Evolutionary conservation across 2,797 vertebrate species (phyloP), one percentile per base, ranked within the genome.

Genomic region (Channa striata): DNA sequence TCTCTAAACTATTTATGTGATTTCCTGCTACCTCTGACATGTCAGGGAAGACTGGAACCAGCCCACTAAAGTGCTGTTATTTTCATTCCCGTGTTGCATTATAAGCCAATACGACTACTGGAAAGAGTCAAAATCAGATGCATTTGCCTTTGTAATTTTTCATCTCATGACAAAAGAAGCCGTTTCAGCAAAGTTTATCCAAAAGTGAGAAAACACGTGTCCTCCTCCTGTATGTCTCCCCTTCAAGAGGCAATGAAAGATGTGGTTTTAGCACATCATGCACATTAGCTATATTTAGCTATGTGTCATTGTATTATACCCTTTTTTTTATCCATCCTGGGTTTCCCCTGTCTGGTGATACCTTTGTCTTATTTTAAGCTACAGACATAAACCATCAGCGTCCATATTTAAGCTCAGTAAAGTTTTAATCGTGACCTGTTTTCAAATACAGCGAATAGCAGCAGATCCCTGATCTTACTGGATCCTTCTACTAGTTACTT

Each of bases 1-100:
- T 79, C 78, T 50, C 83, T 17, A 46, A 80, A 49, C 62, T 19
- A 9, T 63, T 56, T 1, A 19, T 50, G 64, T 34, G 13, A 48
- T 49, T 69, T 80, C 71, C 79, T 74, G 70, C 47, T 39, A 59
- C 47, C 43, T 39, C 33, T 0, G 14, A 30, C n/a, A 17, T 19
- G 47, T 48, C 14, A 2, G 14, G 30, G 1, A 34, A 52, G 1
- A 59, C 5, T 9, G 1, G 16, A 59, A 20, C 8, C 2, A 1
- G 7, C 1, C 17, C 5, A 7, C 7, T 19, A 8, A 46, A 25
- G 20, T 11, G 2, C 14, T 42, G 40, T 25, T 16, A 16, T 33
- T 59, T 30, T 30, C n/a, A 46, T n/a, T 49, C 13, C 8, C 4
- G 10, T 7, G 34, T 5, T 43, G 46, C 7, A 8, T 30, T 33